Conservation (phyloP, 2,113 vertebrate genomes). For the Cololabis saira region DNA sequence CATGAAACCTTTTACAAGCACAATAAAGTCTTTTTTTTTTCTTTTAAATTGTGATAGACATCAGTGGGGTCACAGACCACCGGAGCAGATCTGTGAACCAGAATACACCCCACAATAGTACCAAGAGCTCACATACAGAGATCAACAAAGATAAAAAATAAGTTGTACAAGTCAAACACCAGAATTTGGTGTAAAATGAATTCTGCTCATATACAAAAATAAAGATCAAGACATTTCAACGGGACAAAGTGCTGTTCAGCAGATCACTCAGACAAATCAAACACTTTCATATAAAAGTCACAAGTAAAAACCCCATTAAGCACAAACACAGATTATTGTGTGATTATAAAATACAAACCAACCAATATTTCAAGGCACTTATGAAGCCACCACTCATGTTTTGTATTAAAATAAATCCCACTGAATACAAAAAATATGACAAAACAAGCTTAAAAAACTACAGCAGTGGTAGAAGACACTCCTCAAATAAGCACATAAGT, state of each 20-base stretch:
- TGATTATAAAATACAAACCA: too few species aligned
- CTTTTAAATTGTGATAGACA: not conserved
- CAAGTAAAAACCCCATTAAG: slow-evolving; percentile 8
- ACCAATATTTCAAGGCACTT: too few species aligned
- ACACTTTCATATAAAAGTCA: slow-evolving; percentile 1
- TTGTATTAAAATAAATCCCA: too few species aligned
- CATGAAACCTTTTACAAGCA: not conserved
- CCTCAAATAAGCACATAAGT: not conserved
- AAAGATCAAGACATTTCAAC: slow-evolving; percentile 4
- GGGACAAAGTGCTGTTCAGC: slow-evolving; percentile 12
- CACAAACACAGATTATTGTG: too few species aligned
- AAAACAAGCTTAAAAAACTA: not conserved
- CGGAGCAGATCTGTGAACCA: not conserved
- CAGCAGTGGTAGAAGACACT: not conserved
- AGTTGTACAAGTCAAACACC: too few species aligned
- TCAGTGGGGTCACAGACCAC: not conserved
- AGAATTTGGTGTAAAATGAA: too few species aligned
- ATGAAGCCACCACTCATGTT: too few species aligned
- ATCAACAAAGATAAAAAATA: too few species aligned
- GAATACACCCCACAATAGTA: not conserved
- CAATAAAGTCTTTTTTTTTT: not conserved
- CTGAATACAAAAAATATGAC: too few species aligned
- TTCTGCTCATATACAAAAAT: slow-evolving; percentile 1
- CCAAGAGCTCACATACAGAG: too few species aligned
- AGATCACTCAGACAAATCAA: slow-evolving; percentile 1